Percentiles rank a stretch among this genome's conserved stretches.
Conservation (phyloP, 2,888 invertebrate genomes). For the Drosophila lutescens region DNA sequence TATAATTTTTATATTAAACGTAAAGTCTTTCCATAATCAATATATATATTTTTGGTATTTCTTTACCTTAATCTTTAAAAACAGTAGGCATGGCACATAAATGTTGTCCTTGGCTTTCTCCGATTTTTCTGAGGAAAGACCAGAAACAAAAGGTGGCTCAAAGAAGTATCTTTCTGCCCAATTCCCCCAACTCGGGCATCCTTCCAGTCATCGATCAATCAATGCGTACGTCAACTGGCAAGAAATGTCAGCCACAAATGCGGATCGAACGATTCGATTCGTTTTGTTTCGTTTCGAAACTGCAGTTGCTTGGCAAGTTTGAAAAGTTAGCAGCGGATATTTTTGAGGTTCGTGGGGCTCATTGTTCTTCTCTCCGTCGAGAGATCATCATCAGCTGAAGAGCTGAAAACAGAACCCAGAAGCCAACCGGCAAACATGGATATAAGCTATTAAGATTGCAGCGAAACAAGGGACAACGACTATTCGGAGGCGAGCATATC, state of each 20-base stretch:
- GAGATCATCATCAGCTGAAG: conserved; percentile 9
- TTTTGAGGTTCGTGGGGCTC: conserved; percentile 7
- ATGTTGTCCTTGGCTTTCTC: not conserved
- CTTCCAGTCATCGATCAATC: conserved; percentile 60
- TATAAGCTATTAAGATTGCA: conserved; percentile 67
- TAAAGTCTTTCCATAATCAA: not conserved
- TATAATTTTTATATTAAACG: too few relatives aligned
- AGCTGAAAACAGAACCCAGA: conserved; percentile 1
- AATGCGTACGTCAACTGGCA: conserved; percentile 62
- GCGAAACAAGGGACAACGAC: conserved; percentile 59
- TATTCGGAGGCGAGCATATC: conserved; percentile 44
- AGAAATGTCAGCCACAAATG: conserved; percentile 69
- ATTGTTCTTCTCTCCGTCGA: conserved; percentile 35
- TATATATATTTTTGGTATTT: too few relatives aligned
- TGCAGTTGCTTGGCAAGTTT: conserved; percentile 18
- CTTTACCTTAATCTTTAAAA: too few relatives aligned
- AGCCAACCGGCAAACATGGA: conserved; percentile 22
- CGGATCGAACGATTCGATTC: conserved; percentile 20
- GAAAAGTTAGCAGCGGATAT: conserved; percentile 26
- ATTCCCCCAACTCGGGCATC: conserved; percentile 24
- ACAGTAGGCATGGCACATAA: too few relatives aligned
- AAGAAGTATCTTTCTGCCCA: not conserved
- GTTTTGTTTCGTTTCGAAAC: not conserved
- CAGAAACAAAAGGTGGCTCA: not conserved
- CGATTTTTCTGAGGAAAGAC: not conserved